Evolutionary conservation across 1,140 invertebrate genomes (phyloP), one percentile per base, ranked within the genome.

Genomic region (Drosophila insularis): DNA sequence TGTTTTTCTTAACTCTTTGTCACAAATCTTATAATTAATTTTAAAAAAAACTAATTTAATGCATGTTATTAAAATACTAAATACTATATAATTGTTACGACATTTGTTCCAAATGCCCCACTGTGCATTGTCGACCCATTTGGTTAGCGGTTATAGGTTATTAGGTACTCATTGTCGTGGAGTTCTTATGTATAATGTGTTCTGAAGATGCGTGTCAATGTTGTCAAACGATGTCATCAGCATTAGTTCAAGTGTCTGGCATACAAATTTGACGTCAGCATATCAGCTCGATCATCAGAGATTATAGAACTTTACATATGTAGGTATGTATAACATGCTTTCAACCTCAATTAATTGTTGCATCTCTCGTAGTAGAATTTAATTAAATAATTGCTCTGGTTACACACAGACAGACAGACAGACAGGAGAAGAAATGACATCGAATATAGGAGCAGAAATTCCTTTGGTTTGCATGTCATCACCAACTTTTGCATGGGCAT

Each of bases 141-240:
- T 21, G 37, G 66, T 58, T 27, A 63, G 55, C 54, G 58, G 74
- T 86, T 81, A 63, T 70, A 70, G 84, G 66, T 63, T 85, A 89
- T 89, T 89, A 84, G 85, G 66, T 89, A 67, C 84, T 84, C 77
- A 60, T 71, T 68, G 55, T 27, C 60, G 53, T 17, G 37, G 43
- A 19, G 53, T 77, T 71, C 69, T 39, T 65, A 27, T 27, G 27
- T 27, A 27, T 60, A 64, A 75, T 68, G 80, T 70, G 65, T 78
- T 67, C 46, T 63, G 58, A 60, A 79, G 74, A 74, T 80, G 79
- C 69, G 73, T 80, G 79, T 80, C 77, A 73, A 70, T 80, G 84
- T 89, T 89, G 85, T 89, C 80, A 78, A 89, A 89, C 85, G 84
- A 67, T 89, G 84, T 84, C 84, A 89, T 89, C 85, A 70, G 76